Percentiles rank a stretch among this genome's conserved stretches.
Evolutionary conservation across 2,113 vertebrate genomes (phyloP).

Genomic region (Macquaria ambigua): DNA sequence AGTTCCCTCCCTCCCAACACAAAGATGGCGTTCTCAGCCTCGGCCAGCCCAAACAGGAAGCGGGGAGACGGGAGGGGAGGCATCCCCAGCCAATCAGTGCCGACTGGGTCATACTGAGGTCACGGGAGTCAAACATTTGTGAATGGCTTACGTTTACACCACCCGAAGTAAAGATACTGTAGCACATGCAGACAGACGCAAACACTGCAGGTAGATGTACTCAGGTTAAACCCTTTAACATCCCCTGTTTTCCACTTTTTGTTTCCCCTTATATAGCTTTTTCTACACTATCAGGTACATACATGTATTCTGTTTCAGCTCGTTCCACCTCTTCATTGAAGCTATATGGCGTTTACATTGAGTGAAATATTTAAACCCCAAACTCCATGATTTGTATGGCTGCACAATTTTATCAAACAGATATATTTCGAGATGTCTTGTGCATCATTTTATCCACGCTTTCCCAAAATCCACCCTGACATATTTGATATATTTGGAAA

Average conservation of each 20-base stretch:
- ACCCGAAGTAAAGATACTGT: not conserved
- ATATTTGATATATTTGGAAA: not conserved
- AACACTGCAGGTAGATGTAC: not conserved
- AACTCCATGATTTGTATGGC: not conserved
- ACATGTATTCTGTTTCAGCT: not conserved
- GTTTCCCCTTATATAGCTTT: not conserved
- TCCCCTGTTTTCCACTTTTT: not conserved
- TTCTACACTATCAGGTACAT: not conserved
- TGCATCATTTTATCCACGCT: not conserved
- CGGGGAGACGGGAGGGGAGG: slow-evolving; percentile 94
- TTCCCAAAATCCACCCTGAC: not conserved
- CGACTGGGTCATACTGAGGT: slow-evolving; percentile 92
- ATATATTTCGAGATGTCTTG: not conserved
- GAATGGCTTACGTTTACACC: not conserved
- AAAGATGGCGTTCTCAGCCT: slow-evolving; percentile 94
- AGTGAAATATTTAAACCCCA: not conserved
- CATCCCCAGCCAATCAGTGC: slow-evolving; percentile 96
- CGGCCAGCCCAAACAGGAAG: slow-evolving; percentile 94
- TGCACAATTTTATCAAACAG: not conserved
- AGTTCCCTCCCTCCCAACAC: slow-evolving; percentile 94
- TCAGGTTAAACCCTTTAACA: not conserved
- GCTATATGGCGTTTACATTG: not conserved
- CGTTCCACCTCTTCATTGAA: not conserved
- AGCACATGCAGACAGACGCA: not conserved
- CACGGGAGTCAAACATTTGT: slow-evolving; percentile 28